phyloP scores from a whole-genome alignment of 2,113 vertebrate species.

The Corythornis vintsioides region DNA sequence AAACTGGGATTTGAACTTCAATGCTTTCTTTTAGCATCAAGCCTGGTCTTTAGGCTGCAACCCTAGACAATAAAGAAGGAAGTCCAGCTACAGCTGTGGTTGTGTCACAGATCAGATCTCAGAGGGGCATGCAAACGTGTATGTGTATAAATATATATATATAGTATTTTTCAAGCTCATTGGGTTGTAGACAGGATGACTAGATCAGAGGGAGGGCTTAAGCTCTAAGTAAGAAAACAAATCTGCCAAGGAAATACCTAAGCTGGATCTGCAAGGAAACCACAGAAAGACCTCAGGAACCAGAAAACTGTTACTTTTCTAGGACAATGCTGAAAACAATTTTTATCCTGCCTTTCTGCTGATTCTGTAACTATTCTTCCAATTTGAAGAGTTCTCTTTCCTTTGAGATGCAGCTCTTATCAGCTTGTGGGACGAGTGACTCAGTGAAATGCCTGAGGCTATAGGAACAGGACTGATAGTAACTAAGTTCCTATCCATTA shows the following conservation, averaged over 20 bases:
- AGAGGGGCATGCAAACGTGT: neutral
- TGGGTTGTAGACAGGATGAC: neutral
- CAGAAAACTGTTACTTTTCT: slow-evolving; percentile 29
- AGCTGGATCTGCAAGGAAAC: neutral
- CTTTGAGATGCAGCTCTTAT: neutral
- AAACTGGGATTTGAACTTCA: neutral
- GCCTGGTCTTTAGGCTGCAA: neutral
- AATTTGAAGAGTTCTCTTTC: neutral
- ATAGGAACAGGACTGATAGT: neutral
- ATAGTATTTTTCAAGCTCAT: neutral
- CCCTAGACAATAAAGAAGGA: neutral
- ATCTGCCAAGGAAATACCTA: slow-evolving; percentile 4
- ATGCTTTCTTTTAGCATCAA: neutral
- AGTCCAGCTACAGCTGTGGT: neutral
- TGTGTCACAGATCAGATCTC: neutral
- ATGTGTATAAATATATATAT: too few species aligned
- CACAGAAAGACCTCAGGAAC: neutral
- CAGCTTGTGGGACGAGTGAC: neutral
- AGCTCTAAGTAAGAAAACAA: neutral
- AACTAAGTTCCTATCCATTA: neutral
- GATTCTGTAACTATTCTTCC: slow-evolving; percentile 4
- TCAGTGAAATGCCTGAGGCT: slow-evolving; percentile 25
- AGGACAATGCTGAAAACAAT: slow-evolving; percentile 5
- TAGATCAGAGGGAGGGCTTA: slow-evolving; percentile 19
- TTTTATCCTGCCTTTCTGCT: neutral